These are phyloP conservation scores for Meteorus cinctellus DNA, from an alignment of 2,888 invertebrate species.

Conservation along the genomic window DNA sequence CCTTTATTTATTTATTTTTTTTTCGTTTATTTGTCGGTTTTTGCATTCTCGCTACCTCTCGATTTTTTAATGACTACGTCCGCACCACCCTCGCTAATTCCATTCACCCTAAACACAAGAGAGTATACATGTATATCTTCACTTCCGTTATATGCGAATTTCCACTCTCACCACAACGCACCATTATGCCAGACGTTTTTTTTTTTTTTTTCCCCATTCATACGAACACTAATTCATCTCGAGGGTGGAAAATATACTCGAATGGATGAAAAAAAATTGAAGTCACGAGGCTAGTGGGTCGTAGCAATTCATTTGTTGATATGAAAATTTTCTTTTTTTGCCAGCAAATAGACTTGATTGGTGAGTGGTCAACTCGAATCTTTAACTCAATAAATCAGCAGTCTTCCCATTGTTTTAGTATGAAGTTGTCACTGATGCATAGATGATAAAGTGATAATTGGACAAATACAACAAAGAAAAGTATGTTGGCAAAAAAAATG, in stretches of 20 bases:
- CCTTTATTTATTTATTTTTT: neutral
- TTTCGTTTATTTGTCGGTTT: neutral
- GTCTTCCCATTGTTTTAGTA: no score
- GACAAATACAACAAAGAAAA: no score
- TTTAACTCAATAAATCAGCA: no score
- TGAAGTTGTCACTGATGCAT: no score
- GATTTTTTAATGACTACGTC: slow-evolving; percentile 46
- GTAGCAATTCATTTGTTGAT: neutral
- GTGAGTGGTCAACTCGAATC: no score
- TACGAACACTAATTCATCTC: neutral
- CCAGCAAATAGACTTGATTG: no score
- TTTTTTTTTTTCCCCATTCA: neutral
- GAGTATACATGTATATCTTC: slow-evolving; percentile 19
- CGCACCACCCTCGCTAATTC: slow-evolving; percentile 41
- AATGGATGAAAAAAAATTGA: slow-evolving; percentile 17
- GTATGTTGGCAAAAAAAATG: neutral
- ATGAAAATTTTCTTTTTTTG: no score
- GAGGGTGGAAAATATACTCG: neutral
- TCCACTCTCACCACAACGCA: slow-evolving; percentile 23
- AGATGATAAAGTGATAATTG: no score
- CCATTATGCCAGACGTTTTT: slow-evolving; percentile 28
- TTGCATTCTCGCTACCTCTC: slow-evolving; percentile 42
- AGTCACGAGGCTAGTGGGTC: slow-evolving; percentile 71
- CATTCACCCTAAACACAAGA: slow-evolving; percentile 11
- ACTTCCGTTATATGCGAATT: slow-evolving; percentile 36